Evolutionary conservation across 1,140 invertebrate genomes (phyloP).

Genomic region (Aethina tumida): DNA sequence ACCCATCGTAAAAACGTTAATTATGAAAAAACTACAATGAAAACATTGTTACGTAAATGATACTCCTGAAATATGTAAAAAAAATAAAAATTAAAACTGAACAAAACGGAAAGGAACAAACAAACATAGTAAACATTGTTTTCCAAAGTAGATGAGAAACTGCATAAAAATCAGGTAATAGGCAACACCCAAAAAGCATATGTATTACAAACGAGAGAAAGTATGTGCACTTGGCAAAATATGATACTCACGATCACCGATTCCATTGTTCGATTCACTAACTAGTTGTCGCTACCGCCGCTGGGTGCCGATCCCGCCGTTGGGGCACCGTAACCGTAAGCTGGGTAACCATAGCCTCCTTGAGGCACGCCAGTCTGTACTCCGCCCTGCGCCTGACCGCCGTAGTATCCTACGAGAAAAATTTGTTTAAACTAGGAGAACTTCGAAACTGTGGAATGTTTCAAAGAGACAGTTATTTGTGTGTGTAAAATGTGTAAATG

Average conservation of each 20-base stretch:
- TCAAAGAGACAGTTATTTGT: conserved; percentile 1
- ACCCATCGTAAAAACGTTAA: conserved; percentile 13
- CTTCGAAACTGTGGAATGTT: conserved; percentile 6
- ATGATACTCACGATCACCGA: conserved; percentile 3
- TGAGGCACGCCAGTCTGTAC: conserved; percentile 24
- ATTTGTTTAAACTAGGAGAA: conserved; percentile 6
- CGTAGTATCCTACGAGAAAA: conserved; percentile 27
- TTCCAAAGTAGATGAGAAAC: conserved; percentile 16
- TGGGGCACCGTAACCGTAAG: conserved; percentile 28
- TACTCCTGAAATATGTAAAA: conserved; percentile 17
- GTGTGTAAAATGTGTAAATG: too few relatives aligned
- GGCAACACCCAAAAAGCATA: not conserved
- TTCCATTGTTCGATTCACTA: conserved; percentile 4
- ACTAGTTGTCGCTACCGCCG: conserved; percentile 20
- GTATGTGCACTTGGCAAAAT: too few relatives aligned
- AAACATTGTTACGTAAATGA: conserved; percentile 14
- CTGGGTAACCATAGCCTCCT: conserved; percentile 29
- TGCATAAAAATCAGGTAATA: conserved; percentile 1
- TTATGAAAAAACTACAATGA: conserved; percentile 16
- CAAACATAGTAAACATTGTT: conserved; percentile 14
- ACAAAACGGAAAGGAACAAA: conserved; percentile 2
- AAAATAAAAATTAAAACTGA: conserved; percentile 1
- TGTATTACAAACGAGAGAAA: conserved; percentile 1
- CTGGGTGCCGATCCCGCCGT: conserved; percentile 11
- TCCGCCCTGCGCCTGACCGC: conserved; percentile 25